A percentile compares a stretch with the other conserved stretches of the same genome.
phyloP scores from a whole-genome alignment of 2,113 vertebrate genomes.

The Entomyzon cyanotis region DNA sequence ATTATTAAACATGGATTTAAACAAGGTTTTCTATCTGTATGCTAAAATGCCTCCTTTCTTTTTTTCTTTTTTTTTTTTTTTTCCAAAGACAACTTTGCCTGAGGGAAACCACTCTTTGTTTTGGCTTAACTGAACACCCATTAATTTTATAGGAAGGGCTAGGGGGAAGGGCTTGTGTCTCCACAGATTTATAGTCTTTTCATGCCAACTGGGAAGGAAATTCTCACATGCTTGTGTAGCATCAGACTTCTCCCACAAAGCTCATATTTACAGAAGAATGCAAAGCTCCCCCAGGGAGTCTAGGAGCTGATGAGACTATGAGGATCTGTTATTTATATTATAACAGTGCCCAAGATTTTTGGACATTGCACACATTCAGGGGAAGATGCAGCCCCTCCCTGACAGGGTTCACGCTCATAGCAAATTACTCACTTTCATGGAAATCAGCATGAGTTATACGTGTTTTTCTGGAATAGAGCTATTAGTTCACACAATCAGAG shows the following conservation, averaged over 20 bases:
- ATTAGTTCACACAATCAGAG: constrained; percentile 3
- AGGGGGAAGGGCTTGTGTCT: constrained; percentile 40
- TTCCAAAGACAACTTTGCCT: neutral
- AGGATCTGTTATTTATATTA: constrained; percentile 55
- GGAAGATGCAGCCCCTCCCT: neutral
- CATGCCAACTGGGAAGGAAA: constrained; percentile 58
- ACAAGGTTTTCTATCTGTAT: constrained; percentile 14
- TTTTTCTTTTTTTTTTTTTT: neutral
- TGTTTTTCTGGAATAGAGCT: constrained; percentile 21
- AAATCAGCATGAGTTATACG: constrained; percentile 3
- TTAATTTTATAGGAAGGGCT: constrained; percentile 54
- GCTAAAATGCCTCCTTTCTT: neutral
- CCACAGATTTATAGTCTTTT: constrained; percentile 53
- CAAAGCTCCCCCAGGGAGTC: constrained; percentile 51
- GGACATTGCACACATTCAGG: neutral
- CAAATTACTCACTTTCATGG: constrained; percentile 29
- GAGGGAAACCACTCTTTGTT: constrained; percentile 51
- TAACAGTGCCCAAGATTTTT: constrained; percentile 25
- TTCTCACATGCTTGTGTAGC: constrained; percentile 47
- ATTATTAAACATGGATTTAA: constrained; percentile 53
- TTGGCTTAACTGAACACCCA: constrained; percentile 53
- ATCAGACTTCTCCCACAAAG: constrained; percentile 65
- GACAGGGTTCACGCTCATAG: neutral
- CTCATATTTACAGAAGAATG: constrained; percentile 63
- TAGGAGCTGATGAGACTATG: constrained; percentile 45